Evolutionary conservation across 2,113 vertebrate genomes (phyloP), one percentile per base, ranked within the genome.

Genomic region (Carassius auratus): DNA sequence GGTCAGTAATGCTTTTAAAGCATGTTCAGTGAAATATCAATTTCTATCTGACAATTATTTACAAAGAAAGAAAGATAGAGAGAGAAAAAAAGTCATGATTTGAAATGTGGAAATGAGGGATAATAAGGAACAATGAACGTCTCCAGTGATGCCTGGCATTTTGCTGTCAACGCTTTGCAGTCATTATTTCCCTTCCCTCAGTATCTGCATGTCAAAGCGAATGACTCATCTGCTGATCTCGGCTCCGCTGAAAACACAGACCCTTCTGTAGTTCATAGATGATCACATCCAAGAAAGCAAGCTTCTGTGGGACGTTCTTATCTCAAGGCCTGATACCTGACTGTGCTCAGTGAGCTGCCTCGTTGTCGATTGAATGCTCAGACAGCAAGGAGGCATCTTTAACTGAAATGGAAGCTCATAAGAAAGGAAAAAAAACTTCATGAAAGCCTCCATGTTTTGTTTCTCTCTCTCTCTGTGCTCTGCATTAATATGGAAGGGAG

Each of bases 191-290:
- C 50, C 68, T n/a, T 57, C 30, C 45, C 81, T 73, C 66, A 42
- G 66, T 57, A 57, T 73, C 66, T 83, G 81, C 81, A 73, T 57
- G 66, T 83, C 81, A 83, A 57, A 83, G 50, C n/a, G 68, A 71
- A 57, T 73, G 66, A 83, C 45, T 83, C 81, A 83, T 71, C 33
- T 21, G 81, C 81, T 23, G 81, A 83, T 83, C 50, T 73, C 33
- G 14, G 33, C 76, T 61, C 30, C 5, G 33, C 52, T 78, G 50
- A 36, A 83, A 36, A 71, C 48, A 73, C 21, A 69, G 50, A n/a
- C 4, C 30, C 62, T 36, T 71, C 61, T 69, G 13, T 57, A 69
- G 21, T 57, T 73, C 26, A 38, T 0, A 71, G 30, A 82, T 50
- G 45, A 50, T 82, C 64, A 48, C 45, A 52, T 68, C 62, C 14